phyloP scores from a whole-genome alignment of 1,140 invertebrate species.

The Bombyx mandarina region DNA sequence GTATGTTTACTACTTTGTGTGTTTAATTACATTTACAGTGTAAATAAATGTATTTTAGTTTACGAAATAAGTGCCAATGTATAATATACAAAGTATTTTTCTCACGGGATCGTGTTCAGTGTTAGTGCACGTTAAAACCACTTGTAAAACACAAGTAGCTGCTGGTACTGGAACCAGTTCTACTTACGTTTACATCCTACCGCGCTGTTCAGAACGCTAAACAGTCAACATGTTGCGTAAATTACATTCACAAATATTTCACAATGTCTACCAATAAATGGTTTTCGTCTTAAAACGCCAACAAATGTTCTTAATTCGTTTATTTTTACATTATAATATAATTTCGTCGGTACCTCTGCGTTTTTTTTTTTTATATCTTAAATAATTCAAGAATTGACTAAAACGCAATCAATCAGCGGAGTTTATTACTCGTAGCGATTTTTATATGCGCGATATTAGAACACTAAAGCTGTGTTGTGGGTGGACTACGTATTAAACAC shows the following conservation, averaged over 20 bases:
- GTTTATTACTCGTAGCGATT: neutral
- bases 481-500: neutral
- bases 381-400: neutral
- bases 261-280: neutral
- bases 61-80: no score
- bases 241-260: neutral
- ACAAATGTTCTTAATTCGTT: neutral
- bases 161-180: slow-evolving; percentile 2
- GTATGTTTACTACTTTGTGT: no score
- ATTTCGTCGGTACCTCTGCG: no score
- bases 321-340: neutral
- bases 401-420: neutral
- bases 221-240: neutral
- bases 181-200: slow-evolving; percentile 1
- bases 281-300: neutral
- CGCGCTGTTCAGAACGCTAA: no score
- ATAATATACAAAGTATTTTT: no score
- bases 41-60: no score
- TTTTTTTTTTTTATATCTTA: neutral
- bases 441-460: neutral
- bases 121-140: neutral
- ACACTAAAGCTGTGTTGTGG: neutral
- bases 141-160: neutral
- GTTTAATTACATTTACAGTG: no score
- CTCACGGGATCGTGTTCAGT: no score